Base-by-base conservation (phyloP, 2,797 vertebrate genomes). In the Parauchenoglanis punctatus region DNA sequence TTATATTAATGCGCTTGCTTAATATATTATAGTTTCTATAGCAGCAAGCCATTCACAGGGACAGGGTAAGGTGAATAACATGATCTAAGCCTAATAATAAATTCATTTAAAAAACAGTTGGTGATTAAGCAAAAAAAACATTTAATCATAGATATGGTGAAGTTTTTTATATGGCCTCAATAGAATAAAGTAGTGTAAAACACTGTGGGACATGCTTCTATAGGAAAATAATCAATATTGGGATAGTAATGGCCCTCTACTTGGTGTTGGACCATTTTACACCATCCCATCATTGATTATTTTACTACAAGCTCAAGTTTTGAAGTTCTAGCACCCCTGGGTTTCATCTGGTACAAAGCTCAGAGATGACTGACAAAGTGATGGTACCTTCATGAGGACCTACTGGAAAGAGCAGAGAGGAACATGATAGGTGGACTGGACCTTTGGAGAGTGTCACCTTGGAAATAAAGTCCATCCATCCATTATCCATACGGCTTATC, bases 21-120 rank as follows among this genome's bases (percentile, higher is more conserved):
- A 76, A 52, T n/a, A 76, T 76, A 7, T 15, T 82, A 28, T 82
- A 63, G 40, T 81, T 61, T 63, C 78, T 44, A 63, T 46, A 61
- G 78, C 11, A 46, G 63, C 40, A n/a, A 15, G 5, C 8, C 13
- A 46, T n/a, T 44, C 6, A 46, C 18, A 25, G 2, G 35, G 18
- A 61, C 20, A 61, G 31, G 31, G 20, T 4, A 20, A 4, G 15
- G 17, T 12, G 15, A 63, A 81, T 81, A 6, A 81, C n/a, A 81
- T 7, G 44, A 44, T 46, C 35, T 81, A 81, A 63, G 23, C 23
- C 7, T 73, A 8, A 54, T 28, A 76, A 54, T 49, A 49, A 49
- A 75, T 49, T 15, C 3, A 75, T n/a, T 49, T 25, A 7, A 35
- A 40, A 67, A 70, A 6, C 17, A 11, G 7, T 17, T 68, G 5